These are phyloP conservation scores for Corythornis madagascariensis DNA, from an alignment of 2,113 vertebrate genomes.

Conservation along the genomic window DNA sequence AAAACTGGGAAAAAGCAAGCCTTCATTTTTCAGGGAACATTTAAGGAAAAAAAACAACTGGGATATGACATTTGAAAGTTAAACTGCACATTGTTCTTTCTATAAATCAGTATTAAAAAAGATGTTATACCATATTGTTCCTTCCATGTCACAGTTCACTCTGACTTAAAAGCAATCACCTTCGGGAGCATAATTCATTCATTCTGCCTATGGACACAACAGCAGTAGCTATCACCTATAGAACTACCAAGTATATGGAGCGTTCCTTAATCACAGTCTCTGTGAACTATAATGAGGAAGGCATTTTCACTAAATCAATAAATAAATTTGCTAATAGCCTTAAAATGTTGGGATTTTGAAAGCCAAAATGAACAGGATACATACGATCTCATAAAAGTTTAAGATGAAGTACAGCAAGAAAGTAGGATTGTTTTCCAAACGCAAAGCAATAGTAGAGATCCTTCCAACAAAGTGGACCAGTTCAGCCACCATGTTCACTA, in stretches of 20 bases:
- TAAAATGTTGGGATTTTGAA: background rate
- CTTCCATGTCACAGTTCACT: background rate
- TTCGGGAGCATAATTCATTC: background rate
- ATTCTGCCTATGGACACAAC: background rate
- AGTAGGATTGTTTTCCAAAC: slow-evolving; percentile 78
- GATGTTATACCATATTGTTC: background rate
- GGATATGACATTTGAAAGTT: background rate
- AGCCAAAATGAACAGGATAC: background rate
- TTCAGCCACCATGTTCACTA: slow-evolving; percentile 80
- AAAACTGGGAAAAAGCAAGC: background rate
- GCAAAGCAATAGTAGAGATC: slow-evolving; percentile 80
- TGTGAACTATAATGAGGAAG: background rate
- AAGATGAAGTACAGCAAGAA: slow-evolving; percentile 88
- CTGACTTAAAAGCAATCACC: background rate
- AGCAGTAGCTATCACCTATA: background rate
- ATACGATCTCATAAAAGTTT: slow-evolving; percentile 91
- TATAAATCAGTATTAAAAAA: background rate
- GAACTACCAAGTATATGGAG: background rate
- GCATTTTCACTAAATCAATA: background rate
- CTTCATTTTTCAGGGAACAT: background rate
- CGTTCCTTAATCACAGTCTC: background rate
- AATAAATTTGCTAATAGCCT: background rate
- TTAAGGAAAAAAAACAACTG: background rate
- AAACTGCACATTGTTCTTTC: background rate
- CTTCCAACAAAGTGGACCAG: slow-evolving; percentile 85